Base-by-base conservation (phyloP, 2,888 invertebrate species). In the Cosmia trapezina region DNA sequence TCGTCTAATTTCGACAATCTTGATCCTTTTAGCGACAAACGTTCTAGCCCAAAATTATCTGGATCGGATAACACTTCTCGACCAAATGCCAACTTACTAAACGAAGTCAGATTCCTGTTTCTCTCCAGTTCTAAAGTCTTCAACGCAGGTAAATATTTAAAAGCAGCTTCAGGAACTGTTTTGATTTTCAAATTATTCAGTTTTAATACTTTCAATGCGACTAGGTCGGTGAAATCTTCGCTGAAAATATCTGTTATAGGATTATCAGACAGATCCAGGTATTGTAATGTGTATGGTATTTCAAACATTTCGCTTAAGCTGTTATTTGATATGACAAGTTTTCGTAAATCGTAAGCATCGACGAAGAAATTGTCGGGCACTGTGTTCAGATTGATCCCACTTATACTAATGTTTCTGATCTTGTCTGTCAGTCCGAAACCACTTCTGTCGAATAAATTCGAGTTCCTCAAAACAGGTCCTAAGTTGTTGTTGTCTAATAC, bases 251-350 rank as follows among this genome's bases (percentile, higher is more conserved):
- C 92, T 1, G 88, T 83, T 5, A 97, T 95, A 12, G 96, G 95
- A 67, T 97, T 97, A 60, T 96, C 96, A 0, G 97, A 97, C 19
- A 97, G 84, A 89, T 97, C 97, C 28, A 97, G 91, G 76, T 96
- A 96, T 86, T 97, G 94, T 9, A 97, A 84, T 0, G 96, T 96
- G 43, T 93, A 94, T 0, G 97, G 97, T 68, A 97, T 86, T 49
- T 94, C 92, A 41, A 97, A 97, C 12, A 97, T 90, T 7, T 92
- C 91, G 0, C 87, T 90, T 4, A 97, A 90, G 19, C 96, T 95
- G 86, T 97, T 97, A 69, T 96, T 95, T 0, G 96, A 92, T 66
- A 97, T 90, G 1, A 92, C 90, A 0, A 97, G 86, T 71, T 91
- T 90, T 72, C 93, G 91, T 66, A 97, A 87, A 81, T 96, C 94